Base-by-base conservation (phyloP, 2,888 invertebrate species). In the Lasioglossum oenotherae region DNA sequence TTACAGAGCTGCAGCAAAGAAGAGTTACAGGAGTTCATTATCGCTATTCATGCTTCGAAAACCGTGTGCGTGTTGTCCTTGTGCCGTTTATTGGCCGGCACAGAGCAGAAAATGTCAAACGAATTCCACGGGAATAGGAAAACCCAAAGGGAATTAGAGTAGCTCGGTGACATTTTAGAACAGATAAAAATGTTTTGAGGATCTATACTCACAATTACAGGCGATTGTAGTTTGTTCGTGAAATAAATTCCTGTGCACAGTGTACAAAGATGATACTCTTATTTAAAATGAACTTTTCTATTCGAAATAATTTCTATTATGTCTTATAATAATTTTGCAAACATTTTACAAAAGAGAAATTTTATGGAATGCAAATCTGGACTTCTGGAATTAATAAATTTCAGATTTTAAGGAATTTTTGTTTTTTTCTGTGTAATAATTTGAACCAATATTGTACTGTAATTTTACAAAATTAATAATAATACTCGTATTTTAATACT, bases 1-100 rank as follows among this genome's bases (percentile, higher is more conserved):
- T 74, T 82, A 41, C 16, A 16, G 10, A 78, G 23, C 14, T 44
- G 8, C 73, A 16, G 3, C 38, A 19, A 53, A 44, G 35, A 35
- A 19, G 44, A 44, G 41, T 64, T 46, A 27, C 71, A 57, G 67
- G 41, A 23, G 35, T 69, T 71, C 71, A n/a, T 60, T 75, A 60
- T 49, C 67, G 38, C 67, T n/a, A 4, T 69, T 10, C 35, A 16
- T 19, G 19, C 46, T n/a, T 23, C 16, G 35, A 2, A 6, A 53
- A 27, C 35, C 3, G 31, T 57, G 4, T 41, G 23, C 44, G 46
- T 19, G 23, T 60, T 12, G 2, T 16, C 35, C 16, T 41, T 12
- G 14, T 14, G 3, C 27, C 3, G 27, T 38, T 19, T 4, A 27
- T 44, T 14, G 23, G 38, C 3, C 19, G 1, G n/a, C 4, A 19